These are phyloP conservation scores for Knipowitschia caucasica DNA, from an alignment of 2,797 vertebrate species.

Conservation along the genomic window DNA sequence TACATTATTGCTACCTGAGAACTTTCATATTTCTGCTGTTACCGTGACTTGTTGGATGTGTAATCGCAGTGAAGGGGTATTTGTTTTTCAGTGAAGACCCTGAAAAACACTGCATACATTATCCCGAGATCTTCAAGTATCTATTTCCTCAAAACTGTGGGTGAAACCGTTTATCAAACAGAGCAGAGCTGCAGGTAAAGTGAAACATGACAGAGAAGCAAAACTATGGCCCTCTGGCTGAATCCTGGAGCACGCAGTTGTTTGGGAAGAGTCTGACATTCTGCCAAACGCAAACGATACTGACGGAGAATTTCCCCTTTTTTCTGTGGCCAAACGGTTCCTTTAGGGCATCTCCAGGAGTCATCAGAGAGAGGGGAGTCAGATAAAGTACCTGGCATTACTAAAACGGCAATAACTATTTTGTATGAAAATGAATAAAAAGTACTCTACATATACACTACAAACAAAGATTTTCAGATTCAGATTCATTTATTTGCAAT, in stretches of 20 bases:
- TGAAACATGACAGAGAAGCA: not conserved
- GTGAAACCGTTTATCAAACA: not conserved
- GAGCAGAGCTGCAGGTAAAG: conserved; percentile 1
- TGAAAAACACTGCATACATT: not conserved
- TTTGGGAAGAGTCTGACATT: not conserved
- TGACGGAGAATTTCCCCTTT: not conserved
- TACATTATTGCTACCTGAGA: too few relatives aligned
- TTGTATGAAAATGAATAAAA: not conserved
- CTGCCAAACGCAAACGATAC: conserved; percentile 7
- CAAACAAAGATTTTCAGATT: too few relatives aligned
- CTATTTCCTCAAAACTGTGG: not conserved
- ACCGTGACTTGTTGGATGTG: too few relatives aligned
- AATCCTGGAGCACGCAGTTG: not conserved
- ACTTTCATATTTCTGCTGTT: too few relatives aligned
- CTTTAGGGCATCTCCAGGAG: not conserved
- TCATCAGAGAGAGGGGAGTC: too few relatives aligned
- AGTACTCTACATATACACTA: too few relatives aligned
- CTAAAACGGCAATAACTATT: not conserved
- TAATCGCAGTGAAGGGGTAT: not conserved
- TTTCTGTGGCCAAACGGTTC: not conserved
- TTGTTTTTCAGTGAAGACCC: not conserved
- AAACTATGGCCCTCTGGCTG: conserved; percentile 7
- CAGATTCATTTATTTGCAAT: too few relatives aligned
- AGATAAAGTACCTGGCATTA: too few relatives aligned
- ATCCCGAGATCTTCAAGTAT: not conserved